Conservation (phyloP, 2,888 invertebrate genomes). For the Chymomyza amoena region DNA sequence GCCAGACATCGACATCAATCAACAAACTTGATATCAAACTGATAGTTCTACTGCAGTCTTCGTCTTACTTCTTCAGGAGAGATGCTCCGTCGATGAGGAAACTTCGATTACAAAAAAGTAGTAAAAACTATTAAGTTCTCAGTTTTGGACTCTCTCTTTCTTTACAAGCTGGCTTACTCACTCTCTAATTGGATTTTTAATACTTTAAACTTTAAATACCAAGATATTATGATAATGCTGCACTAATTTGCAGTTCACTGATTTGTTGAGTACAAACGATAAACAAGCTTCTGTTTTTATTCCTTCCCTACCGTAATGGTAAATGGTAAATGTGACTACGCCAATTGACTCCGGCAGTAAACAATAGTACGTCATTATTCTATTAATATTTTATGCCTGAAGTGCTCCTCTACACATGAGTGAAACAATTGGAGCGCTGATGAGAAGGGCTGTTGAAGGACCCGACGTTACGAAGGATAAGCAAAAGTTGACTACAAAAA, state of each 20-base stretch:
- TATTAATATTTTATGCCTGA: constrained; percentile 76
- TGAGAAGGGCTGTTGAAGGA: constrained; percentile 37
- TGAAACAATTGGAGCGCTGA: constrained; percentile 70
- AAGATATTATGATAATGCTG: neutral
- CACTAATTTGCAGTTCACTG: neutral
- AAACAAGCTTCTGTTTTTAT: no score
- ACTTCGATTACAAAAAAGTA: no score
- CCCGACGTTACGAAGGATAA: constrained; percentile 15
- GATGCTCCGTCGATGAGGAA: no score
- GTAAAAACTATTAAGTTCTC: no score
- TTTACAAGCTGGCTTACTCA: no score
- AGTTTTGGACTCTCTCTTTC: no score
- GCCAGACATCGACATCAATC: no score
- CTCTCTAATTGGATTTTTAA: neutral
- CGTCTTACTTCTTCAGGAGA: no score
- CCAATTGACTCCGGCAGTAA: constrained; percentile 49
- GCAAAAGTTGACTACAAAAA: constrained; percentile 7
- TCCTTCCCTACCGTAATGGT: no score
- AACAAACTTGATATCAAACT: no score
- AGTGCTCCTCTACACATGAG: constrained; percentile 69
- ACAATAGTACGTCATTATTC: constrained; percentile 77
- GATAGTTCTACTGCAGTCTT: no score
- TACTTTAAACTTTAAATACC: neutral
- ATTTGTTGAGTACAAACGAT: constrained; percentile 44
- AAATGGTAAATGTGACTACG: constrained; percentile 51